A percentile compares a stretch with the other conserved stretches of the same genome.
Conservation (phyloP, 2,113 vertebrate species). For the Galeopterus variegatus region DNA sequence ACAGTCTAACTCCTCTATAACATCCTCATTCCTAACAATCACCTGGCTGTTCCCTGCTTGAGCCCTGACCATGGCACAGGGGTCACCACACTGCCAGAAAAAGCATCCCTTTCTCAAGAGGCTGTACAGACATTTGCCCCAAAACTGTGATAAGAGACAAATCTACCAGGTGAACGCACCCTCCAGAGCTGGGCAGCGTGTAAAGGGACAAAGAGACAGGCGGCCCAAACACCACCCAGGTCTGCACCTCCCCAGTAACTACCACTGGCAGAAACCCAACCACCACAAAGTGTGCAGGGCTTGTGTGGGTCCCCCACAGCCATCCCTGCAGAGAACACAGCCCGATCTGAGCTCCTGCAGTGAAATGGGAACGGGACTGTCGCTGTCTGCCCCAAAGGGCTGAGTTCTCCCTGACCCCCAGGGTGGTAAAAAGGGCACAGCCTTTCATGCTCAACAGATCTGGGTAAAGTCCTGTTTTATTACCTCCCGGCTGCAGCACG, state of each 20-base stretch:
- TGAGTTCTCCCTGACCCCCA: not conserved
- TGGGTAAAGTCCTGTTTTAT: not conserved
- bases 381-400: not conserved
- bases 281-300: not conserved
- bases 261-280: fast-evolving
- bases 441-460: not conserved
- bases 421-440: not conserved
- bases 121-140: not conserved
- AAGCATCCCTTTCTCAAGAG: not conserved
- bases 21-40: not conserved
- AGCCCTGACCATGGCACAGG: not conserved
- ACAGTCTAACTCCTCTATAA: not conserved
- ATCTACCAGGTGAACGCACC: fast-evolving
- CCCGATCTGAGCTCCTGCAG: fast-evolving
- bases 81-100: not conserved
- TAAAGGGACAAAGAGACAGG: too few relatives aligned
- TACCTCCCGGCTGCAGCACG: not conserved
- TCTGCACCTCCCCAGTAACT: not conserved
- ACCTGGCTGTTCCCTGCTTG: not conserved
- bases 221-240: not conserved
- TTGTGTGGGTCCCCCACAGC: not conserved
- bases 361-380: not conserved
- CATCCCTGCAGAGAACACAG: not conserved
- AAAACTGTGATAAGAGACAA: not conserved
- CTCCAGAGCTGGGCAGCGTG: not conserved